Percentiles rank a stretch among this genome's conserved stretches.
Evolutionary conservation across 2,888 invertebrate genomes (phyloP).

Genomic region (Siphonodentalium dalli): DNA sequence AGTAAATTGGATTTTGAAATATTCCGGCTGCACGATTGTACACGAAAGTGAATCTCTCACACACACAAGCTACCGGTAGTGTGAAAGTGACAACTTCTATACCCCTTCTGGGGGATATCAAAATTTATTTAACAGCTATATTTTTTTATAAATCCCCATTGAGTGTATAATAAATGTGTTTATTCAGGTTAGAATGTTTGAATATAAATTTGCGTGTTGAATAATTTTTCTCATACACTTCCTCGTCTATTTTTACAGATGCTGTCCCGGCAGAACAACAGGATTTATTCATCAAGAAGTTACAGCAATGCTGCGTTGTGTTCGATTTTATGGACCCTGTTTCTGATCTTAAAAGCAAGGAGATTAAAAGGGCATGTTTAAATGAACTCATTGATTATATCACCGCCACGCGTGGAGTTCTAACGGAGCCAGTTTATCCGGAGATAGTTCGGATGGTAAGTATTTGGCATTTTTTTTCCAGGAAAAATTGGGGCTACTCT

Average conservation of each 20-base stretch:
- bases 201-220: too few species aligned
- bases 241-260: constrained; percentile 44
- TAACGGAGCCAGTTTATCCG: constrained; percentile 96
- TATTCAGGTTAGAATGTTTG: too few species aligned
- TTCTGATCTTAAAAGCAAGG: constrained; percentile 98
- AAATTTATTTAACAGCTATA: too few species aligned
- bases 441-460: constrained; percentile 98
- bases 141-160: too few species aligned
- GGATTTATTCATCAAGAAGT: constrained; percentile 94
- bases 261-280: constrained; percentile 86
- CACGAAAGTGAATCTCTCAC: too few species aligned
- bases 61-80: too few species aligned
- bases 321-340: constrained; percentile 98
- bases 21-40: too few species aligned
- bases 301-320: constrained; percentile 97
- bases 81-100: too few species aligned
- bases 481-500: too few species aligned
- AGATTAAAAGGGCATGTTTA: constrained; percentile 94
- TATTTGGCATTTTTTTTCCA: constrained; percentile 54
- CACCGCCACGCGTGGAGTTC: constrained; percentile 86
- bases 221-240: background rate
- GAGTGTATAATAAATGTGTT: too few species aligned
- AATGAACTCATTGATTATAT: constrained; percentile 98
- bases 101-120: too few species aligned
- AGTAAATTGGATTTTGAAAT: too few species aligned